Percentiles rank a stretch among this genome's conserved stretches.
These are phyloP conservation scores for Rhizomys pruinosus DNA, from an alignment of 2,113 vertebrate genomes.

Conservation along the genomic window DNA sequence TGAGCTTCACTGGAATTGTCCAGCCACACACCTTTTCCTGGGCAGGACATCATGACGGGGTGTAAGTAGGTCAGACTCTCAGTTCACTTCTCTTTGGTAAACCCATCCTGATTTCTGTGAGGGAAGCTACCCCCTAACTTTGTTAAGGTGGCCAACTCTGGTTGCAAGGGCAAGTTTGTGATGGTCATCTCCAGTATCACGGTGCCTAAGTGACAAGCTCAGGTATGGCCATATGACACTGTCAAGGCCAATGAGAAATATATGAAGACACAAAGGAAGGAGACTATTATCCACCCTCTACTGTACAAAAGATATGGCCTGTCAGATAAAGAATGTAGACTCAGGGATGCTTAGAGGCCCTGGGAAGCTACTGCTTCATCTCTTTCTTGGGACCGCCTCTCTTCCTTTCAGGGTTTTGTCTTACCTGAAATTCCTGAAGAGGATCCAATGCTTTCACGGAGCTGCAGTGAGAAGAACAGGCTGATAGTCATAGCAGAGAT, in stretches of 20 bases:
- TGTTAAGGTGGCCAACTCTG: neutral
- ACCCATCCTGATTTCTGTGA: neutral
- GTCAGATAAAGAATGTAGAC: neutral
- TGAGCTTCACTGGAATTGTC: neutral
- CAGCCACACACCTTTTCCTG: neutral
- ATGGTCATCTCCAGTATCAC: neutral
- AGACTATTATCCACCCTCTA: no score
- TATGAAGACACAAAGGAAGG: neutral
- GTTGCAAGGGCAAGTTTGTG: neutral
- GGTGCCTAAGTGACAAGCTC: neutral
- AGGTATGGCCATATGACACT: neutral
- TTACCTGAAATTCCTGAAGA: neutral
- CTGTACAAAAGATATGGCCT: neutral
- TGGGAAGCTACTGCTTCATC: neutral
- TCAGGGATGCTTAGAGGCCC: neutral
- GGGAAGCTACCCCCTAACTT: neutral
- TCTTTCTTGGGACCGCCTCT: neutral
- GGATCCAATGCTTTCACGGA: neutral
- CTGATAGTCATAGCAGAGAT: neutral
- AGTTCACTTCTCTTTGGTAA: neutral
- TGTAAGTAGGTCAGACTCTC: neutral
- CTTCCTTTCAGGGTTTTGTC: neutral
- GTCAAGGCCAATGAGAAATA: neutral
- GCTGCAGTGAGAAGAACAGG: neutral
- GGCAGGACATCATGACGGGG: neutral